These are phyloP conservation scores for Oreochromis spilurus DNA, from an alignment of 2,113 vertebrate species.

Conservation along the genomic window DNA sequence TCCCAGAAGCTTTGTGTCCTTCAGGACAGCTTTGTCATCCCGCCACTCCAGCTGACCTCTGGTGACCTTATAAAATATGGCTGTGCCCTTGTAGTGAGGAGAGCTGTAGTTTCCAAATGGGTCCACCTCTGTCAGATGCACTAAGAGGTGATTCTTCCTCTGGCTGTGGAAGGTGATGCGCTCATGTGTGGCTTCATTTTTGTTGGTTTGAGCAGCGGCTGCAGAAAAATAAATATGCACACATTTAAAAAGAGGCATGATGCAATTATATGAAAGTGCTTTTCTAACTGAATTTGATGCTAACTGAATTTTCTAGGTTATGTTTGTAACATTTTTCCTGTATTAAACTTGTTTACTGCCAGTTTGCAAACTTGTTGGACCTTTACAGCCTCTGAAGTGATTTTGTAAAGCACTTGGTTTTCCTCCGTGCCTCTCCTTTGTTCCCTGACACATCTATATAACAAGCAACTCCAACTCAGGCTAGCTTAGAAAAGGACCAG, in stretches of 20 bases:
- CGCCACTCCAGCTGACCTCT: conserved; percentile 64
- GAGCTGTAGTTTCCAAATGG: conserved; percentile 85
- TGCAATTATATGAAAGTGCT: neutral
- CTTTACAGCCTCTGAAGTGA: neutral
- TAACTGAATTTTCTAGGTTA: neutral
- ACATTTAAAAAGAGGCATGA: neutral
- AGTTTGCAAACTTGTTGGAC: neutral
- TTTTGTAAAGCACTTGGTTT: neutral
- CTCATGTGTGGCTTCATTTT: neutral
- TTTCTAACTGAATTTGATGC: neutral
- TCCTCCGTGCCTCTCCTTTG: neutral
- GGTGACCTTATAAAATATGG: conserved; percentile 74
- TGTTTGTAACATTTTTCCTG: neutral
- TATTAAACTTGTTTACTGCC: neutral
- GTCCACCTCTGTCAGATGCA: conserved; percentile 80
- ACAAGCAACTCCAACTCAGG: neutral
- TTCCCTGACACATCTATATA: neutral
- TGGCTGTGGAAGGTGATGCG: conserved; percentile 82
- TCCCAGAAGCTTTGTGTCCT: conserved; percentile 46
- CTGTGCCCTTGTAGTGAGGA: conserved; percentile 83
- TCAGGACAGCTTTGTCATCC: conserved; percentile 29
- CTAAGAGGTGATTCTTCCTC: conserved; percentile 69
- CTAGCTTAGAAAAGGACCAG: neutral
- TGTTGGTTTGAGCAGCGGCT: neutral
- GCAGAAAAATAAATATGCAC: neutral